A percentile compares a stretch with the other conserved stretches of the same genome.
Evolutionary conservation across 1,140 invertebrate species (phyloP).

Genomic region (Thaumetopoea pityocampa): DNA sequence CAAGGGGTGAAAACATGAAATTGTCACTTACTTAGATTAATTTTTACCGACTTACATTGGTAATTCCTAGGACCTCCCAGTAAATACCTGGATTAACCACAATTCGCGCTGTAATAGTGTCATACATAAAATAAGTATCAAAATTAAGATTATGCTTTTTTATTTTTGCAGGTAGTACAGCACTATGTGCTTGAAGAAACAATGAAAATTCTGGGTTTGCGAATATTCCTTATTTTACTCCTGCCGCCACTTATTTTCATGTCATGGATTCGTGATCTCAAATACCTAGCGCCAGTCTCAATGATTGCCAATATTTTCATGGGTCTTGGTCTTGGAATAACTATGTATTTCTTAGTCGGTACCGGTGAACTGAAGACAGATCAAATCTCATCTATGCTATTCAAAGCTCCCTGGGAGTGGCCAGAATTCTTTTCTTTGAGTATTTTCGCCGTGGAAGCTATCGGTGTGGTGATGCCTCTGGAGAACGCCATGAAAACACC

Average conservation of each 20-base stretch:
- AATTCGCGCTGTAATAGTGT: too few species aligned
- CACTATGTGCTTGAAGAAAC: constrained; percentile 74
- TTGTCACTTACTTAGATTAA: too few species aligned
- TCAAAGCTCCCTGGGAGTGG: constrained; percentile 78
- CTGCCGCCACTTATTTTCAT: constrained; percentile 84
- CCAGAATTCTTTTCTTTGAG: constrained; percentile 86
- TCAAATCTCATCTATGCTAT: constrained; percentile 37
- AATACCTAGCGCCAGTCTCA: constrained; percentile 87
- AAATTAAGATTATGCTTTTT: neutral
- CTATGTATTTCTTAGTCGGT: constrained; percentile 84
- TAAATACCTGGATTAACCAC: too few species aligned
- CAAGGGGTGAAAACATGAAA: too few species aligned
- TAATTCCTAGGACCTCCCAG: too few species aligned
- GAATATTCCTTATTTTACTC: constrained; percentile 77
- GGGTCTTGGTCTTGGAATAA: constrained; percentile 85
- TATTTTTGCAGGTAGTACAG: constrained; percentile 70
- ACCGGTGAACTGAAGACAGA: constrained; percentile 38
- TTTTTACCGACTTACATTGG: too few species aligned
- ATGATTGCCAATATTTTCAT: constrained; percentile 90
- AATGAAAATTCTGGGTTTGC: constrained; percentile 59
- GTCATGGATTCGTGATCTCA: constrained; percentile 87
- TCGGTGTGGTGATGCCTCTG: constrained; percentile 91
- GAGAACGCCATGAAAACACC: constrained; percentile 94
- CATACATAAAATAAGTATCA: too few species aligned
- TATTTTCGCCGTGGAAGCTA: constrained; percentile 92